Percentiles rank a stretch among this genome's conserved stretches.
These are phyloP conservation scores for Glomeris maerens DNA, from an alignment of 1,140 invertebrate species.

Conservation along the genomic window DNA sequence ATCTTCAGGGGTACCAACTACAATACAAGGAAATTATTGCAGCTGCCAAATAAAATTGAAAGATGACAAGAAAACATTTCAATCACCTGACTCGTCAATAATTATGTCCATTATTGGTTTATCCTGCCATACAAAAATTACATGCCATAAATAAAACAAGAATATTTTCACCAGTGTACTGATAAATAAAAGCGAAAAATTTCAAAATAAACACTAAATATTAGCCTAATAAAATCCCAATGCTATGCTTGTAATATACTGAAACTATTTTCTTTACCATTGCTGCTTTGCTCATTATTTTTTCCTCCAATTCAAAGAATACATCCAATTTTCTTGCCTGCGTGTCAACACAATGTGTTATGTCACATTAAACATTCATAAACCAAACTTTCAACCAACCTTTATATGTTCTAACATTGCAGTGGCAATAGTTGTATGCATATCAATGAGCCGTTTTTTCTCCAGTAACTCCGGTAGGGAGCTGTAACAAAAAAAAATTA, in stretches of 20 bases:
- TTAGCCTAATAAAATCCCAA: no score
- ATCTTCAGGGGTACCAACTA: constrained; percentile 71
- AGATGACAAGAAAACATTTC: no score
- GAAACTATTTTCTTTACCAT: no score
- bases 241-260: no score
- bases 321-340: constrained; percentile 80
- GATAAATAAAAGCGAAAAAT: no score
- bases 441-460: constrained; percentile 92
- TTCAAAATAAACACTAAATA: no score
- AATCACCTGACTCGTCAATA: neutral
- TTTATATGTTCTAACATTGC: constrained; percentile 80
- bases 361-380: no score
- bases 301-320: constrained; percentile 95
- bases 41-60: no score
- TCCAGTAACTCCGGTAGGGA: constrained; percentile 91
- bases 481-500: constrained; percentile 24
- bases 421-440: constrained; percentile 96
- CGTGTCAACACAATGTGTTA: no score
- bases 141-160: constrained; percentile 1
- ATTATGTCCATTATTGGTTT: constrained; percentile 4
- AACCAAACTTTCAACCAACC: no score
- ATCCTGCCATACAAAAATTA: constrained; percentile 15
- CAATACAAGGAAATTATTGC: no score
- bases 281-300: constrained; percentile 58
- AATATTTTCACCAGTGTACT: constrained; percentile 25